A percentile compares a stretch with the other conserved stretches of the same genome.
These are phyloP conservation scores for Mormyrus iriodes DNA, from an alignment of 2,113 vertebrate genomes.

Conservation along the genomic window DNA sequence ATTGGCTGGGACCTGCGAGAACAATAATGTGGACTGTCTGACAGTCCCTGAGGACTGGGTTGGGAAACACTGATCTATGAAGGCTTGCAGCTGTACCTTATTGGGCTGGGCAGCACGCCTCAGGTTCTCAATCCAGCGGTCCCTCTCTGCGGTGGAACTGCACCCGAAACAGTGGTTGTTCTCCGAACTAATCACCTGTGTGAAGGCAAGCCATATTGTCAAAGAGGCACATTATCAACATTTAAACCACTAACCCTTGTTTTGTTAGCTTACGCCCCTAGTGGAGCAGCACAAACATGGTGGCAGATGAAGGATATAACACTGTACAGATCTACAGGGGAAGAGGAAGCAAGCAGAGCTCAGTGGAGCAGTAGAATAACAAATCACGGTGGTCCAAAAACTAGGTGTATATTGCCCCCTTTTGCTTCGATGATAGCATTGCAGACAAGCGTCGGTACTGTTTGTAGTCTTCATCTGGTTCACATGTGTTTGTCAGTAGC, in stretches of 20 bases:
- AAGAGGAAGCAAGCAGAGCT: background rate
- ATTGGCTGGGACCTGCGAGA: background rate
- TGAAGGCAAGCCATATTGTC: background rate
- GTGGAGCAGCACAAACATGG: background rate
- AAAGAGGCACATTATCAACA: background rate
- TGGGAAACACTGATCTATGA: background rate
- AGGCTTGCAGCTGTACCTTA: constrained; percentile 62
- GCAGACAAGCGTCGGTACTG: background rate
- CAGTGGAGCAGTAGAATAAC: background rate
- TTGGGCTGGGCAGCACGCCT: constrained; percentile 77
- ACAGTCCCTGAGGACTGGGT: background rate
- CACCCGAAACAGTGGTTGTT: constrained; percentile 82
- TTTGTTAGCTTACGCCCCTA: background rate
- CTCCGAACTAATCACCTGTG: constrained; percentile 73
- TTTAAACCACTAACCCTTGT: background rate
- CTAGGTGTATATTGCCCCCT: too few species aligned
- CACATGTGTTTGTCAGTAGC: background rate
- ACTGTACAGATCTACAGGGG: background rate
- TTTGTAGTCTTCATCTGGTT: background rate
- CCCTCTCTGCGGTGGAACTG: constrained; percentile 75
- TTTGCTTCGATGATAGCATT: background rate
- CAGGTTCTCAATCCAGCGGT: constrained; percentile 87
- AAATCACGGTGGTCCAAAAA: background rate
- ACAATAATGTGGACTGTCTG: background rate
- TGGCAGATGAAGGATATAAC: background rate